Evolutionary conservation across 1,140 invertebrate species (phyloP).

Genomic region (Psilanteris sp.): DNA sequence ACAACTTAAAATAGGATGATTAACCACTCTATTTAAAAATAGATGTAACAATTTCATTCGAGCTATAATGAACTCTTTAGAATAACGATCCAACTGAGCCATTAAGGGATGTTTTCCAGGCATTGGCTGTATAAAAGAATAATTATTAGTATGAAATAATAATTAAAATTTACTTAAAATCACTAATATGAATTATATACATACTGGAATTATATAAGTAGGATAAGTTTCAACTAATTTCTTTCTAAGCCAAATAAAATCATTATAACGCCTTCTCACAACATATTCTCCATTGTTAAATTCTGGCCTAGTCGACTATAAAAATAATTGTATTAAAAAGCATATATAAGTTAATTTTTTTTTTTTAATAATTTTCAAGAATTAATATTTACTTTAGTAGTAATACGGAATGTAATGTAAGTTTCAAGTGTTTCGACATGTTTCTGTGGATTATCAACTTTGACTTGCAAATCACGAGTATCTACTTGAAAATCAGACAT

Average conservation of each 20-base stretch:
- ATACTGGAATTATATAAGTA: slow-evolving; percentile 86
- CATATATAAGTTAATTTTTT: too few species aligned
- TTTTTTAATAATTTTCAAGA: too few species aligned
- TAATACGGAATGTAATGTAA: slow-evolving; percentile 87
- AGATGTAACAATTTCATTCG: slow-evolving; percentile 86
- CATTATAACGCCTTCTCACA: slow-evolving; percentile 87
- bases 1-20: slow-evolving; percentile 87
- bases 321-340: too few species aligned
- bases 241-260: slow-evolving; percentile 87
- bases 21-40: slow-evolving; percentile 84
- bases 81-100: slow-evolving; percentile 87
- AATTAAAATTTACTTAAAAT: too few species aligned
- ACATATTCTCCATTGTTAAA: slow-evolving; percentile 85
- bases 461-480: slow-evolving; percentile 83
- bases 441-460: slow-evolving; percentile 89
- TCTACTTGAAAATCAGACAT: slow-evolving; percentile 81
- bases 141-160: slow-evolving; percentile 1
- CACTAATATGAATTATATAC: slow-evolving; percentile 38
- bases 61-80: slow-evolving; percentile 86
- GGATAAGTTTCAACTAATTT: slow-evolving; percentile 84
- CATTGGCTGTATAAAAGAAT: slow-evolving; percentile 82
- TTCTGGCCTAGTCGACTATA: slow-evolving; percentile 84
- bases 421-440: slow-evolving; percentile 87
- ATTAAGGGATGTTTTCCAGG: slow-evolving; percentile 87
- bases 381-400: slow-evolving; percentile 82